Base-by-base conservation (phyloP, 1,140 invertebrate species). In the Atopsyche davidsoni region DNA sequence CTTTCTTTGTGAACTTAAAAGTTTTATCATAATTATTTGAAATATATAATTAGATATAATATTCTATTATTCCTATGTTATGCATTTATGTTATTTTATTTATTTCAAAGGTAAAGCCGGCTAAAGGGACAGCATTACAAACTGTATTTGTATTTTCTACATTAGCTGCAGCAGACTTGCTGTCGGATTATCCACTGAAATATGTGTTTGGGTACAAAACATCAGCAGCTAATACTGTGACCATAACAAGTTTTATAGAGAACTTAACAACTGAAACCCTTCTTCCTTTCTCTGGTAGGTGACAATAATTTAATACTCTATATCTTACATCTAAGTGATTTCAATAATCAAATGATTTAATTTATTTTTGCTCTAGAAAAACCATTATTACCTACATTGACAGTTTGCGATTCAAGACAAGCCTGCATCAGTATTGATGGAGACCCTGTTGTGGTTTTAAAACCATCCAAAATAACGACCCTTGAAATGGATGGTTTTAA, bases 251-350 rank as follows among this genome's bases (percentile, higher is more conserved):
- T 18, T 57, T 35, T 46, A 42, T 53, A 14, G 55, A 57, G 50
- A 53, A 53, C 32, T 43, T 53, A 17, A 31, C 23, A 4, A 22
- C 25, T 10, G 51, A 57, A 40, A 46, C 46, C 4, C 53, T 57
- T 50, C 23, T 57, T 9, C 55, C 55, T 50, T 57, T 40, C 38
- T 57, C 55, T 22, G 50, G 55, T 57, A 44, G 3, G 24, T 6
- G 28, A 41, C 19, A n/a, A n/a, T n/a, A n/a, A n/a, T n/a, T n/a
- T n/a, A n/a, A n/a, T n/a, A 14, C 14, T 36, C 14, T 4, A 10
- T 9, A 9, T 9, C 14, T 38, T 43, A 11, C 10, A 9, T 42
- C 16, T 49, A 50, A 31, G n/a, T 32, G 2, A 25, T 34, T 40
- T 18, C 10, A 17, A 11, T 9, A 23, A 40, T 31, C 17, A 1